Base-by-base conservation (phyloP, 2,113 vertebrate genomes). In the Chinchilla lanigera region DNA sequence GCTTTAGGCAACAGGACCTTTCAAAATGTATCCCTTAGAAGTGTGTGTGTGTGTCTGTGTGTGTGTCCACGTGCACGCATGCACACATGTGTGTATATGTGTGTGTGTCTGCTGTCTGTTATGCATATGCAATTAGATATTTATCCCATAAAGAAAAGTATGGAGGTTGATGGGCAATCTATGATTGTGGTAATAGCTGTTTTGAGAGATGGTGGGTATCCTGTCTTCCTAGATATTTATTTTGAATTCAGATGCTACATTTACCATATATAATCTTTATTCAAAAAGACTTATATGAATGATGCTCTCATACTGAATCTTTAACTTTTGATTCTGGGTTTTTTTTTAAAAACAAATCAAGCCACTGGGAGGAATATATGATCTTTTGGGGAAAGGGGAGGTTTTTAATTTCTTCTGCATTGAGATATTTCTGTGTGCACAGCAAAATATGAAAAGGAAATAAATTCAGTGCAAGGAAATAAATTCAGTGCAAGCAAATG, bases 401-500 rank as follows among this genome's bases (percentile, higher is more conserved):
- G 0, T 93, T 96, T 84, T 86, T 6, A 90, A 60, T 94, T 81
- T 96, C 83, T 94, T 90, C 60, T 71, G 3, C 20, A 90, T 1
- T 90, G 41, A 58, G 65, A 44, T 92, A 60, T 92, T 73, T 67
- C 26, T 69, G 22, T 90, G 16, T 89, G 63, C 26, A 52, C 35
- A 73, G 73, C 47, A 92, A 95, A 93, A 93, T 80, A 89, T 11
- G 75, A 91, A 89, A 97, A 89, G 63, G 75, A 96, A 90, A 93
- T 77, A 95, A 78, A 93, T 86, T 93, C 93, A 96, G 81, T 84
- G 58, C 84, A 96, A 89, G 52, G 81, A 96, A 88, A 93, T 71
- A 94, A 71, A 88, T 82, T 90, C 93, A 96, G 77, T 85, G 60
- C 83, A 81, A 95, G 91, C 7, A 94, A 89, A 92, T 52, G 44